phyloP scores from a whole-genome alignment of 2,888 invertebrate species.

The Drosophila mimetica region DNA sequence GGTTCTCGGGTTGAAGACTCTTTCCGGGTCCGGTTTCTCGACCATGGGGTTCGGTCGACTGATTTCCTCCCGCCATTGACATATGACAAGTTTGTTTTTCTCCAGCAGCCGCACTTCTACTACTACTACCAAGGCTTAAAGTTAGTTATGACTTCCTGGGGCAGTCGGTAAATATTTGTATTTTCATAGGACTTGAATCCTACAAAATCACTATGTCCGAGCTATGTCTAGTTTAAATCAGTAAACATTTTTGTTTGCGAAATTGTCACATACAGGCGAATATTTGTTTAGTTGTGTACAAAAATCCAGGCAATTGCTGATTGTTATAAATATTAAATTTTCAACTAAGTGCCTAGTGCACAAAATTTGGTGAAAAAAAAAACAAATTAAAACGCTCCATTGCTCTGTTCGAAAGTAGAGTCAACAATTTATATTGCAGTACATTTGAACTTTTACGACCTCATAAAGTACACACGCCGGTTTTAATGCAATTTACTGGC shows the following conservation, averaged over 20 bases:
- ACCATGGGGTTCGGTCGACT: conserved; percentile 45
- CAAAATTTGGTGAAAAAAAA: not conserved
- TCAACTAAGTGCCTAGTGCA: not conserved
- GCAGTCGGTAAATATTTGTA: conserved; percentile 17
- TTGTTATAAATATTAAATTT: conserved; percentile 11
- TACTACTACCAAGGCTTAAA: conserved; percentile 4
- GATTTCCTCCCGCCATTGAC: conserved; percentile 61
- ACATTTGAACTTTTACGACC: not conserved
- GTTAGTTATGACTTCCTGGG: conserved; percentile 17
- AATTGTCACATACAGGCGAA: not conserved
- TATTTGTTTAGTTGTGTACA: not conserved
- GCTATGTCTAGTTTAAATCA: not conserved
- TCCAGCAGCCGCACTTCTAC: not conserved
- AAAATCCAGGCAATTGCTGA: not conserved
- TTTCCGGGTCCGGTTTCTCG: conserved; percentile 12
- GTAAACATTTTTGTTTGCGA: conserved; percentile 1
- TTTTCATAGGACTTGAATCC: conserved; percentile 3
- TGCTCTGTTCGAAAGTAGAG: not conserved
- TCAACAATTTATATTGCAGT: not conserved
- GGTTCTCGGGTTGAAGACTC: conserved; percentile 8
- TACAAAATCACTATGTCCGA: conserved; percentile 5
- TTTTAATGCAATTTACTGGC: not conserved
- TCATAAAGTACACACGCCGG: not conserved
- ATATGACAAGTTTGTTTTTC: conserved; percentile 40
- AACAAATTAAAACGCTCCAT: too few species aligned